A percentile compares a stretch with the other conserved stretches of the same genome.
Evolutionary conservation across 2,113 vertebrate species (phyloP).

Genomic region (Rhineura floridana): DNA sequence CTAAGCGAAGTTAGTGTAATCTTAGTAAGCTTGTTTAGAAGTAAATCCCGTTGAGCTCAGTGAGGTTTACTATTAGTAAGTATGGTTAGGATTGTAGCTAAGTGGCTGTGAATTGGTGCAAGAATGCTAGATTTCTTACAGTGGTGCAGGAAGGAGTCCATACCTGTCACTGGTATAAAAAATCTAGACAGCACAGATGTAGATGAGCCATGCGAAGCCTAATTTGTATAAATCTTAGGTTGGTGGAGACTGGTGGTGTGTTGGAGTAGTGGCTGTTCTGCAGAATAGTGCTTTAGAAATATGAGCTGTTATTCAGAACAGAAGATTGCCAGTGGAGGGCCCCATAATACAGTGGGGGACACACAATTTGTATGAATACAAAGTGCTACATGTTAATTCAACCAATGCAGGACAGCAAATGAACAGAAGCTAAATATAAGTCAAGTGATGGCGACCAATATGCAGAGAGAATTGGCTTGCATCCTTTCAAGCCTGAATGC

Average conservation of each 20-base stretch:
- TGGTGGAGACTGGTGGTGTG: not conserved
- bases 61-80: not conserved
- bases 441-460: not conserved
- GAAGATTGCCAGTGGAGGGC: not conserved
- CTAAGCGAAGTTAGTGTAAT: not conserved
- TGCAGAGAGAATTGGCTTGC: not conserved
- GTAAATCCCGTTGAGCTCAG: not conserved
- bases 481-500: not conserved
- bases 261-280: not conserved
- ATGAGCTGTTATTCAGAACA: not conserved
- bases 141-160: not conserved
- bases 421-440: not conserved
- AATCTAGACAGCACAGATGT: not conserved
- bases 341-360: not conserved
- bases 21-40: not conserved
- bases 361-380: not conserved
- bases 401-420: not conserved
- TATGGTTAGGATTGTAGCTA: not conserved
- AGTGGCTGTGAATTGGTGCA: not conserved
- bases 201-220: not conserved
- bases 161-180: not conserved
- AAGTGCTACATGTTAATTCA: no score
- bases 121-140: not conserved
- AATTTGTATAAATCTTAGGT: not conserved
- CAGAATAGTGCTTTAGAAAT: not conserved